Evolutionary conservation across 2,888 invertebrate genomes (phyloP).

Genomic region (Caenorhabditis zanzibari): DNA sequence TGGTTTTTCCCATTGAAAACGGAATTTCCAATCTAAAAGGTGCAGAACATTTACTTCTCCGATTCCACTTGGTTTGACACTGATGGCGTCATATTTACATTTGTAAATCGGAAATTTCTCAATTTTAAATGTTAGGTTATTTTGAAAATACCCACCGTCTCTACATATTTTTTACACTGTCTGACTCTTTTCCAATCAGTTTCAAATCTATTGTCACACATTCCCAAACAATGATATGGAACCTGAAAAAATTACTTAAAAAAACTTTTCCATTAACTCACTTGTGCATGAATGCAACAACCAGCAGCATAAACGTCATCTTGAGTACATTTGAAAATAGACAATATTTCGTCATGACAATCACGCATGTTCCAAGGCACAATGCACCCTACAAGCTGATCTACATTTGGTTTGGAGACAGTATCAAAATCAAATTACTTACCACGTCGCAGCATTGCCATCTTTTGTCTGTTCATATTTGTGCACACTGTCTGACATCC

Average conservation of each 20-base stretch:
- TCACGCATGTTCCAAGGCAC: not conserved
- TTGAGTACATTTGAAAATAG: constrained; percentile 66
- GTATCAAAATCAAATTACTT: not conserved
- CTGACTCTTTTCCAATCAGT: not conserved
- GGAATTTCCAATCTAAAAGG: constrained; percentile 7
- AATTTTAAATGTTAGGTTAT: not conserved
- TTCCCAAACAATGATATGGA: constrained; percentile 70
- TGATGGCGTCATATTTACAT: constrained; percentile 62
- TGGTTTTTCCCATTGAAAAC: constrained; percentile 51
- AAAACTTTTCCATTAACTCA: constrained; percentile 20
- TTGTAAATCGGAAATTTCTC: constrained; percentile 40
- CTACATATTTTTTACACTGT: not conserved
- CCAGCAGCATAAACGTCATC: constrained; percentile 47
- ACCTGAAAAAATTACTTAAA: constrained; percentile 51
- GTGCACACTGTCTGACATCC: constrained; percentile 65
- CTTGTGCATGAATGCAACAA: constrained; percentile 70
- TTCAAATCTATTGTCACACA: constrained; percentile 65
- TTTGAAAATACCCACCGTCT: constrained; percentile 1
- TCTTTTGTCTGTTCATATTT: not conserved
- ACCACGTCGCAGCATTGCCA: constrained; percentile 47
- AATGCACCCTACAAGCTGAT: too few species aligned
- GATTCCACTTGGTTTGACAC: constrained; percentile 55
- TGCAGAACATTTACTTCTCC: constrained; percentile 32
- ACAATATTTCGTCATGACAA: constrained; percentile 64
- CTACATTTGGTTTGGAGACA: too few species aligned